phyloP scores from a whole-genome alignment of 2,113 vertebrate species.

The Eurypyga helias region DNA sequence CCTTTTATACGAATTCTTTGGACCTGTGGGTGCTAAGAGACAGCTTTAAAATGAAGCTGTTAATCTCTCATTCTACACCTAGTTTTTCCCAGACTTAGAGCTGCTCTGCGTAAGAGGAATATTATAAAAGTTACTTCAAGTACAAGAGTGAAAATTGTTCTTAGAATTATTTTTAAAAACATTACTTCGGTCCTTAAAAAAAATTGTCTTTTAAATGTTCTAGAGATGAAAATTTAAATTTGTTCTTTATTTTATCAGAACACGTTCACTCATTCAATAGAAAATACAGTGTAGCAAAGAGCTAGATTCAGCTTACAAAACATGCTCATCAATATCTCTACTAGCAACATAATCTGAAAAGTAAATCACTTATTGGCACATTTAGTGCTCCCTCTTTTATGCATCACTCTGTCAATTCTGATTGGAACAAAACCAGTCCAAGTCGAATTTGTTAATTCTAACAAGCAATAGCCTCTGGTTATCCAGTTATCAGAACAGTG shows the following conservation, averaged over 20 bases:
- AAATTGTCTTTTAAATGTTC: not conserved
- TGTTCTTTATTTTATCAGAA: not conserved
- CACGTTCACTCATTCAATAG: not conserved
- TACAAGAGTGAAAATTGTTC: not conserved
- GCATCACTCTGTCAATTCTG: conserved; percentile 30
- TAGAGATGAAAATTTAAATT: not conserved
- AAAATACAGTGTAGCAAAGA: not conserved
- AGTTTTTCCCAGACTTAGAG: not conserved
- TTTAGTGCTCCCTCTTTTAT: conserved; percentile 5
- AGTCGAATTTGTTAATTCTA: conserved; percentile 36
- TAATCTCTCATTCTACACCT: not conserved
- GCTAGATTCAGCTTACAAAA: not conserved
- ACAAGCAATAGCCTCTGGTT: not conserved
- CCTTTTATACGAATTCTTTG: not conserved
- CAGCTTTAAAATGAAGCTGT: not conserved
- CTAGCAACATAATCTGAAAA: conserved; percentile 17
- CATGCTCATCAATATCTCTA: conserved; percentile 32
- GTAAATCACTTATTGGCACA: conserved; percentile 56
- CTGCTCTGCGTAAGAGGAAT: not conserved
- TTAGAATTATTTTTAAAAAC: not conserved
- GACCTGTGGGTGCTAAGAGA: not conserved
- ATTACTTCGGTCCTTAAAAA: not conserved
- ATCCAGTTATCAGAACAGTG: conserved; percentile 5
- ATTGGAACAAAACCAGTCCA: conserved; percentile 33
- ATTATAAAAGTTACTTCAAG: not conserved